Evolutionary conservation across 2,888 invertebrate species (phyloP), one percentile per base, ranked within the genome.

Genomic region (Euclidia mi): DNA sequence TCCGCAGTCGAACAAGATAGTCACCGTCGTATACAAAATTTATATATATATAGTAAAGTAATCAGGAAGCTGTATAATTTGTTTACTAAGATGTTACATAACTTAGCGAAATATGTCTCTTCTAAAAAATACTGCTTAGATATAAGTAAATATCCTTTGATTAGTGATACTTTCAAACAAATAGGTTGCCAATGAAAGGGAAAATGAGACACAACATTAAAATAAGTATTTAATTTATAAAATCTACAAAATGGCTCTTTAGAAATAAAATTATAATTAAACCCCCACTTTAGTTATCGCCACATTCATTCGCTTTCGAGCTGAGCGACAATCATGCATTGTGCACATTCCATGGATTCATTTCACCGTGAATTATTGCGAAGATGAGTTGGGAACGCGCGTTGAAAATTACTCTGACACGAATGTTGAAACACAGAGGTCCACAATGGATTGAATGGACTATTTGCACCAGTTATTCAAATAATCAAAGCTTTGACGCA

Each of bases 221-320:
- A 63, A 69, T 66, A 61, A 56, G 51, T 57, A 56, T 66, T 73
- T 73, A 40, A 59, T 70, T 38, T 40, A 59, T 46, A 69, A 55
- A 56, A 66, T 41, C 38, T 68, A 71, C 53, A 71, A 64, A 62
- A 68, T 71, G 65, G 61, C 71, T 68, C 12, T 60, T 64, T 65
- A 65, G 2, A 43, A 52, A 56, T 45, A 52, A 46, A 15, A 34
- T 50, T 56, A 56, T 35, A 14, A 55, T 45, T 52, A 51, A 61
- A 51, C 34, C 31, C 52, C 47, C 31, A 29, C 29, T 46, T 52
- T 12, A 50, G 7, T 56, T 56, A 43, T 40, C 14, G 76, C 72
- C 61, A 78, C 65, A 75, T 58, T 81, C 56, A 62, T 65, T 71
- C 56, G 69, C 79, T 85, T 84, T 82, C 76, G 37, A 68, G 73